Conservation (phyloP, 2,888 invertebrate genomes). For the Hirudinaria manillensis region DNA sequence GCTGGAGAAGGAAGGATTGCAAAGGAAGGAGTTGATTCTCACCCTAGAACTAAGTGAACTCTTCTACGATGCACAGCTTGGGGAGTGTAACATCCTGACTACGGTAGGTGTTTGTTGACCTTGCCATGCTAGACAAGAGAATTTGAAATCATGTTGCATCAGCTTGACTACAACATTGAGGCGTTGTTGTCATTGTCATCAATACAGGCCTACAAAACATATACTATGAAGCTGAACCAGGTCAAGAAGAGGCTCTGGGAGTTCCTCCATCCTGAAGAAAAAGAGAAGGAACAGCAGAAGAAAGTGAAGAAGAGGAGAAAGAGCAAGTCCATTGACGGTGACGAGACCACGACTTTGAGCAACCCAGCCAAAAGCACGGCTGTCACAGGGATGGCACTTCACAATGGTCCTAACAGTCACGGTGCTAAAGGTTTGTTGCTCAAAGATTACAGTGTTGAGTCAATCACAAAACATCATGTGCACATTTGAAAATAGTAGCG, state of each 20-base stretch:
- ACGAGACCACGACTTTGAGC: background rate
- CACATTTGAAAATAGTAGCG: too few relatives aligned
- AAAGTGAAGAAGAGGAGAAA: slow-evolving; percentile 1
- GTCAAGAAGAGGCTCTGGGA: slow-evolving; percentile 3
- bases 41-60: slow-evolving; percentile 69
- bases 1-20: slow-evolving; percentile 75
- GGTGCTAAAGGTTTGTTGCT: too few relatives aligned
- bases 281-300: background rate
- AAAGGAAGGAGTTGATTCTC: slow-evolving; percentile 71
- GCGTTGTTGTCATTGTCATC: background rate
- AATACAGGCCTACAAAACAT: slow-evolving; percentile 2
- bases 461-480: too few relatives aligned
- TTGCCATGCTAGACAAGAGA: background rate
- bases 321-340: background rate
- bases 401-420: background rate
- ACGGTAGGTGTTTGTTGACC: slow-evolving; percentile 62
- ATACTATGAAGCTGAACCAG: background rate
- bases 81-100: slow-evolving; percentile 89
- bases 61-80: slow-evolving; percentile 80
- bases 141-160: background rate
- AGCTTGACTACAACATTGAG: background rate
- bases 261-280: slow-evolving; percentile 3
- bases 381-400: background rate
- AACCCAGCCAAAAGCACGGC: background rate
- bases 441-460: too few relatives aligned